phyloP scores from a whole-genome alignment of 2,888 invertebrate species.

The Halocaridina rubra region DNA sequence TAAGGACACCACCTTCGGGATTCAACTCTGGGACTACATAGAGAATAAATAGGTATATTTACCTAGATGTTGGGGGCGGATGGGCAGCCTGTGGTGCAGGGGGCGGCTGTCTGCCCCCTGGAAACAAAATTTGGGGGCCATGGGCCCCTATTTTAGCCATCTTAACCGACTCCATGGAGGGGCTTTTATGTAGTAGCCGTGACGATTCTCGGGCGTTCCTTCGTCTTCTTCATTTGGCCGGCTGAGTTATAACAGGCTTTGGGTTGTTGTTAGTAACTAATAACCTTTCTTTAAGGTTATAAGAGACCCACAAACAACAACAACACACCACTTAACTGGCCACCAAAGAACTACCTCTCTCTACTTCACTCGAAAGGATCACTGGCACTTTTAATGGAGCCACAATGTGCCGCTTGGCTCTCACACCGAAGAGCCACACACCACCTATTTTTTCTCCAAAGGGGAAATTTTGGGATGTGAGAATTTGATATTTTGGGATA shows the following conservation, averaged over 20 bases:
- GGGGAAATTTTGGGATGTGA: constrained; percentile 2
- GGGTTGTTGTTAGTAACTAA: no score
- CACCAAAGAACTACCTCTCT: no score
- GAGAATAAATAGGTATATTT: no score
- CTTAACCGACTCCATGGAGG: constrained; percentile 44
- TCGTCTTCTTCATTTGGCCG: constrained; percentile 7
- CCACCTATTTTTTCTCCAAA: constrained; percentile 5
- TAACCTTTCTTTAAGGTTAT: no score
- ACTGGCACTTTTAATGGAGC: background rate
- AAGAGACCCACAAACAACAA: constrained; percentile 7
- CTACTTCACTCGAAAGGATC: no score
- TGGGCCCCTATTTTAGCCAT: constrained; percentile 38
- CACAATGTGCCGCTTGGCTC: background rate
- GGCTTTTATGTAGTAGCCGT: background rate
- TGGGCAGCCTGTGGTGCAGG: constrained; percentile 42
- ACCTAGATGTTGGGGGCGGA: constrained; percentile 52
- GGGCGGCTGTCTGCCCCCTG: constrained; percentile 51
- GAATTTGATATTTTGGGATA: no score
- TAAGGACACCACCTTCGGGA: no score
- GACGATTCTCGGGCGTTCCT: background rate
- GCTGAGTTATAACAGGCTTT: no score
- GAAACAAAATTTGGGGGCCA: constrained; percentile 38
- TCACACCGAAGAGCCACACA: constrained; percentile 8
- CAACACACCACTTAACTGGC: background rate
- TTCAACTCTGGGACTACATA: no score